Evolutionary conservation across 2,888 invertebrate genomes (phyloP), one percentile per base, ranked within the genome.

Genomic region (Ethmia dodecea): DNA sequence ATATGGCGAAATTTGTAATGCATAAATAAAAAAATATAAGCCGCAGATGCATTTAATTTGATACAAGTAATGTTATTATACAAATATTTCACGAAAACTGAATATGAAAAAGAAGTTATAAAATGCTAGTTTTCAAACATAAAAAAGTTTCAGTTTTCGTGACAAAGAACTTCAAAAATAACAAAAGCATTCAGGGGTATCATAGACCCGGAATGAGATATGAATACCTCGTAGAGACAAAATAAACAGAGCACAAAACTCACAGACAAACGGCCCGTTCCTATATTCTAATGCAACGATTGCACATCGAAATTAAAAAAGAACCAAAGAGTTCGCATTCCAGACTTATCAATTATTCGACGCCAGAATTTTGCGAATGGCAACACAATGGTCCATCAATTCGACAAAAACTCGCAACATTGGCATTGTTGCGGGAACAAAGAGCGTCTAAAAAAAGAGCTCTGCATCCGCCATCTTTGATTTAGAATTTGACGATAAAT

Each of bases 331-430:
- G 34, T 9, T 40, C 47, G 52, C 52, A 54, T 51, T 46, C 37
- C 60, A 40, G 58, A 49, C 65, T 67, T 70, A 77, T 80, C 71
- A 83, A 81, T 75, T 77, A 80, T 83, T 79, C 73, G 60, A 37
- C 46, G 53, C 22, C 42, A 65, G 68, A 78, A 72, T 78, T 80
- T 72, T 49, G 60, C 70, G 71, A 63, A 55, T 57, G 65, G 74
- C 60, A 70, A 77, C 73, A 80, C 81, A 81, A 83, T 80, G 77
- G 77, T 52, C 70, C 72, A 76, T 81, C 80, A 78, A 78, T 79
- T 60, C 60, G 56, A 51, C 46, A 79, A 75, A 77, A 78, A 72
- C 66, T 69, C 61, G 70, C 67, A 71, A 71, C 73, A 70, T 68
- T 62, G 60, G 67, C 64, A n/a, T n/a, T n/a, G n/a, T n/a, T 64